Conservation (phyloP, 1,140 invertebrate genomes). For the Eriocheir sinensis region DNA sequence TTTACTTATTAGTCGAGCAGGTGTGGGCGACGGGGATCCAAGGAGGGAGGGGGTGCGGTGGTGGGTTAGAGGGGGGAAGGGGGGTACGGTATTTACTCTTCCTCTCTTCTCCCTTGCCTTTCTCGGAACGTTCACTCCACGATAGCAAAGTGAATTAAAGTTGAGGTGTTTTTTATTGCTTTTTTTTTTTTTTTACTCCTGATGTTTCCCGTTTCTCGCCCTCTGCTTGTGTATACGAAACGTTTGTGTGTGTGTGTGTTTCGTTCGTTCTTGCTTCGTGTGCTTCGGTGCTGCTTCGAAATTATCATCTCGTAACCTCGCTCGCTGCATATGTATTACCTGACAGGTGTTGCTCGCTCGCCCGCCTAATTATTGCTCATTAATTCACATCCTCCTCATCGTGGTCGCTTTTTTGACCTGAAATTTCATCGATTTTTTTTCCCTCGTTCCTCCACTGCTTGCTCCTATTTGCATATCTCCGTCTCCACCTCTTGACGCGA, state of each 20-base stretch:
- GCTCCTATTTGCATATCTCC: too few relatives aligned
- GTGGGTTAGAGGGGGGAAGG: neutral
- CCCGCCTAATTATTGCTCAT: too few relatives aligned
- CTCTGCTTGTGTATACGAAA: neutral
- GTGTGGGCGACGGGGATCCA: neutral
- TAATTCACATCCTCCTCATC: too few relatives aligned
- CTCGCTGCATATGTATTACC: too few relatives aligned
- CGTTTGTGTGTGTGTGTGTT: neutral
- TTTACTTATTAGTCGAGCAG: conserved; percentile 10
- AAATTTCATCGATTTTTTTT: neutral
- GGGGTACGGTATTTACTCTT: neutral
- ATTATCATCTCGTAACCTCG: too few relatives aligned
- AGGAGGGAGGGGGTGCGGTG: neutral
- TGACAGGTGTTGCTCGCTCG: too few relatives aligned
- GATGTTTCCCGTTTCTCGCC: neutral
- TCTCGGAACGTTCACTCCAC: neutral
- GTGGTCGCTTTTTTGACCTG: too few relatives aligned
- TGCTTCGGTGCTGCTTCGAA: too few relatives aligned
- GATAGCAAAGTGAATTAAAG: conserved; percentile 2
- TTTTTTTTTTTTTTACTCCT: neutral
- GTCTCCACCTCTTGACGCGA: too few relatives aligned
- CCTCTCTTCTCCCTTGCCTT: neutral
- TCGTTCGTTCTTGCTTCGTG: neutral
- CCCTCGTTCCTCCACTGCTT: neutral
- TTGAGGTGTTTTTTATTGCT: neutral